These are phyloP conservation scores for Hippolais icterina DNA, from an alignment of 2,113 vertebrate genomes.

Conservation along the genomic window DNA sequence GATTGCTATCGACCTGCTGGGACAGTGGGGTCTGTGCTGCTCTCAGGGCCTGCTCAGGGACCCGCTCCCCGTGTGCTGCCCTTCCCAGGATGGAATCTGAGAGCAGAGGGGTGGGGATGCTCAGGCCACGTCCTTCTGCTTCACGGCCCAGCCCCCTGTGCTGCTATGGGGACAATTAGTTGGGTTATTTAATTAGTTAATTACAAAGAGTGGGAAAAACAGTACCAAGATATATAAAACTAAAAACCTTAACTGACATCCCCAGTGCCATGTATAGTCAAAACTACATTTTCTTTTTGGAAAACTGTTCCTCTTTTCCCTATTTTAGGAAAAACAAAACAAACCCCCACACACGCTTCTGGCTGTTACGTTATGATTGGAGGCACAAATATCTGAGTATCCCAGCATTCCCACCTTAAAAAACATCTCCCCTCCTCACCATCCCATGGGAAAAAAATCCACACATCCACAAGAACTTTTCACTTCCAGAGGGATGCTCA, in stretches of 20 bases:
- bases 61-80: background rate
- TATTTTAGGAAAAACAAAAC: background rate
- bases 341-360: too few species aligned
- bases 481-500: background rate
- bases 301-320: background rate
- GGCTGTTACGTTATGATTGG: background rate
- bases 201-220: background rate
- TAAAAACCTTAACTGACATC: background rate
- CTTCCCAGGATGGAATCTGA: background rate
- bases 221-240: background rate
- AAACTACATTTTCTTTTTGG: background rate
- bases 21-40: background rate
- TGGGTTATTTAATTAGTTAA: background rate
- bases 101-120: background rate
- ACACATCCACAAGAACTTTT: background rate
- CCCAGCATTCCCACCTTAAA: background rate
- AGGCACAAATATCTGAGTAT: background rate
- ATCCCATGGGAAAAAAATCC: background rate
- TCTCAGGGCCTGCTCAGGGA: background rate
- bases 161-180: background rate
- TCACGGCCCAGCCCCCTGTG: background rate
- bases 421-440: background rate
- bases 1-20: background rate
- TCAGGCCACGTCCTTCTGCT: background rate
- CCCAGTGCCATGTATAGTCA: background rate